Base-by-base conservation (phyloP, 1,140 invertebrate species). In the Trichogramma pretiosum region DNA sequence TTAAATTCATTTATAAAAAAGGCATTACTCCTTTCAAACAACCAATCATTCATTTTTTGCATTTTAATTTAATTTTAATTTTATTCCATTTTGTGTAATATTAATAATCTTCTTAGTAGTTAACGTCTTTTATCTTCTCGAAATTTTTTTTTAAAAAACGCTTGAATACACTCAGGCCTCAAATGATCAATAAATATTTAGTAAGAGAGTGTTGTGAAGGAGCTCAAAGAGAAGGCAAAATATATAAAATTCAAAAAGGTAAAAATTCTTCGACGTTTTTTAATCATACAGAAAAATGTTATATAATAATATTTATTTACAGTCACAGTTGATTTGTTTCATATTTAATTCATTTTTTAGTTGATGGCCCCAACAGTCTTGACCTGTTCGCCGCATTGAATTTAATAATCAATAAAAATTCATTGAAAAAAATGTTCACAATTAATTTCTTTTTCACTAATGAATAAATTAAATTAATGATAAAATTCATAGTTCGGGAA, bases 231-330 rank as follows among this genome's bases (percentile, higher is more conserved):
- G 41, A 56, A 56, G 56, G 50, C 47, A 46, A 56, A 53, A 57
- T n/a, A 56, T 54, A 54, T 40, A 49, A 55, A 55, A 57, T 54
- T 22, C 52, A 46, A 56, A 50, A 39, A n/a, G n/a, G 56, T 32
- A n/a, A 13, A 50, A 51, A 40, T 57, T 51, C 42, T 41, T 55
- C 47, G 47, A 54, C 38, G 52, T 34, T 53, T 58, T 53, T 39
- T 56, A 57, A 67, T 61, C 61, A 53, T 62, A 60, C 56, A 64
- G 55, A 56, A 63, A 57, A 62, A 58, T 61, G 50, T 60, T 61
- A 28, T 28, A n/a, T 43, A 11, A 11, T 28, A 28, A 7, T 7
- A 56, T 57, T 66, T 68, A 68, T 68, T 63, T 68, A 68, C 65
- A 69, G 23, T 57, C 60, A 61, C 56, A 56, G 56, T 56, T 57